These are phyloP conservation scores for Ivindomyrus marchei DNA, from an alignment of 2,113 vertebrate genomes.

Conservation along the genomic window DNA sequence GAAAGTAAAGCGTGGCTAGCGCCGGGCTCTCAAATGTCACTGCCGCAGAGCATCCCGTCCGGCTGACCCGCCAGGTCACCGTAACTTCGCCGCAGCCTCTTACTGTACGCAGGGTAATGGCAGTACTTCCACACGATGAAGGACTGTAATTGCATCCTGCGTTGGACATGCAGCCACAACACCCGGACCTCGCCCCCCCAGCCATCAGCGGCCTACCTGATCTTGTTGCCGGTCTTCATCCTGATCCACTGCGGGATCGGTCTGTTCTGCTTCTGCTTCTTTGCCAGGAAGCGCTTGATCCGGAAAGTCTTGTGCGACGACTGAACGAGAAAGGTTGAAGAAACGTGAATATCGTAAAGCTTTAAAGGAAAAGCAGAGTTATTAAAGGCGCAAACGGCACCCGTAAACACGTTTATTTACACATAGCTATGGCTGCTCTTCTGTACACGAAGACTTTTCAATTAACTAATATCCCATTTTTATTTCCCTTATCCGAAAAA, in stretches of 20 bases:
- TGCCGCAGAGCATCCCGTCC: constrained; percentile 47
- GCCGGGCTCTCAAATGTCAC: constrained; percentile 49
- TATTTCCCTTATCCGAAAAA: background rate
- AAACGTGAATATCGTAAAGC: background rate
- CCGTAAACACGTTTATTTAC: background rate
- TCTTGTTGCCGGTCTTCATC: constrained; percentile 98
- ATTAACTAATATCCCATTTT: background rate
- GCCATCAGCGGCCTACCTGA: constrained; percentile 66
- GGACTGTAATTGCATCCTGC: constrained; percentile 97
- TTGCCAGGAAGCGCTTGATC: constrained; percentile 93
- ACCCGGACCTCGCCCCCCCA: background rate
- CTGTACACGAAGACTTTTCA: background rate
- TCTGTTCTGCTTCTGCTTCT: constrained; percentile 97
- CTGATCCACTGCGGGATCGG: constrained; percentile 97
- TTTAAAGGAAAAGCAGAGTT: background rate
- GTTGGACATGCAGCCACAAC: constrained; percentile 37
- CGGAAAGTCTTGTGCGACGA: constrained; percentile 97
- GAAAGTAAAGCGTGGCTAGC: background rate
- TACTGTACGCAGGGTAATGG: constrained; percentile 94
- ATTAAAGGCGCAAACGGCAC: background rate
- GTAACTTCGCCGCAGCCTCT: constrained; percentile 41
- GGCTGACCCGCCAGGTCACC: constrained; percentile 28
- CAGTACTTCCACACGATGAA: constrained; percentile 72
- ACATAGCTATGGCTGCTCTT: background rate
- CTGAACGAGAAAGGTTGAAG: constrained; percentile 45